Evolutionary conservation across 1,140 invertebrate species (phyloP).

Genomic region (Aphelinus certus): DNA sequence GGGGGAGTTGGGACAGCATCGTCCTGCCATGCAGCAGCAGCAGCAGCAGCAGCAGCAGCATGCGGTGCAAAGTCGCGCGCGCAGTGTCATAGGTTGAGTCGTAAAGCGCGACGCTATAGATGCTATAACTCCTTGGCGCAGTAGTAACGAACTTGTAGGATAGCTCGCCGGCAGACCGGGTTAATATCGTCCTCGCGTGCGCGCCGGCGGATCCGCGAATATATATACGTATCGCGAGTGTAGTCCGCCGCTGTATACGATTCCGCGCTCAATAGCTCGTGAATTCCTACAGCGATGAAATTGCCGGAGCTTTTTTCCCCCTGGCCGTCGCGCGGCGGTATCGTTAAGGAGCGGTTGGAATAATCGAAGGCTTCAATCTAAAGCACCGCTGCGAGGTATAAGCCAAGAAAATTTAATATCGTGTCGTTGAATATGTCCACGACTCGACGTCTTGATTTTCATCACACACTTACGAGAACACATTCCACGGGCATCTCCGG

Average conservation of each 20-base stretch:
- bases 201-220: not conserved
- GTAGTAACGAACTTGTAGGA: slow-evolving; percentile 42
- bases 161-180: not conserved
- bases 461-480: no score
- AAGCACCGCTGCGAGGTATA: no score
- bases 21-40: not conserved
- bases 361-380: no score
- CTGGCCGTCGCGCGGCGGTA: no score
- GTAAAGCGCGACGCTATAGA: slow-evolving; percentile 36
- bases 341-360: no score
- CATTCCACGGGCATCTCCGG: no score
- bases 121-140: slow-evolving; percentile 37
- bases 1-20: no score
- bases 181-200: slow-evolving; percentile 39
- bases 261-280: slow-evolving; percentile 14
- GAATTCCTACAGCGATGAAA: slow-evolving; percentile 6
- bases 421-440: no score
- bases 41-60: not conserved
- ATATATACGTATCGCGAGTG: not conserved
- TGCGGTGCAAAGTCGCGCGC: not conserved
- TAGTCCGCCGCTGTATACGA: not conserved
- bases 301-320: not conserved
- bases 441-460: no score
- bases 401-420: no score
- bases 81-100: slow-evolving; percentile 35